Conservation (phyloP, 1,140 invertebrate species). For the Pseudobourletiella spinata region DNA sequence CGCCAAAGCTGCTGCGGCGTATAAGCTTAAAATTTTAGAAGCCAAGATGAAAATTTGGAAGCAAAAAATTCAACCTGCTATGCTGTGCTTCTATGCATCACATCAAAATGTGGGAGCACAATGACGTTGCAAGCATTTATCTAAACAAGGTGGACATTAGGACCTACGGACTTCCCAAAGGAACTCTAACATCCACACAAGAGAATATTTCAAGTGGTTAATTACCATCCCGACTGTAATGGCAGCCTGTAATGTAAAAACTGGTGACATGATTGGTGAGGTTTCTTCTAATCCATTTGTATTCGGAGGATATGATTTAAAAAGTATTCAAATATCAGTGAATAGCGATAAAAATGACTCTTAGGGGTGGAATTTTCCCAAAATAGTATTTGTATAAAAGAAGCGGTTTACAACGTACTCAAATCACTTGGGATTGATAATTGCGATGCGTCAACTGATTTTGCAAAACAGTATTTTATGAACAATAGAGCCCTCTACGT, state of each 20-base stretch:
- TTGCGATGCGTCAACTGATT: neutral
- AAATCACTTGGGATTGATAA: constrained; percentile 1
- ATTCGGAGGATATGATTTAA: constrained; percentile 16
- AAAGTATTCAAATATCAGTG: constrained; percentile 13
- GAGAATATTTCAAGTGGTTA: constrained; percentile 24
- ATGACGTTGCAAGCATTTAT: constrained; percentile 12
- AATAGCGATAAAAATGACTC: constrained; percentile 13
- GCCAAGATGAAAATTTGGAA: constrained; percentile 12
- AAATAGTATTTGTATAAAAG: neutral
- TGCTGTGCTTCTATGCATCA: constrained; percentile 5
- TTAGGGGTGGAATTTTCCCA: constrained; percentile 8
- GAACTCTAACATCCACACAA: constrained; percentile 6
- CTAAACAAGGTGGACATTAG: constrained; percentile 26
- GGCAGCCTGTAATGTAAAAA: constrained; percentile 18
- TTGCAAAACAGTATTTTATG: neutral
- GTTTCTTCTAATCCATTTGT: constrained; percentile 16
- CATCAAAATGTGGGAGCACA: constrained; percentile 16
- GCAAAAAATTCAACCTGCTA: constrained; percentile 6
- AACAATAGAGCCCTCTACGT: constrained; percentile 11
- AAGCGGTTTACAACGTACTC: constrained; percentile 9
- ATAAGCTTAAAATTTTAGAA: constrained; percentile 18
- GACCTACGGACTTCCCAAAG: constrained; percentile 16
- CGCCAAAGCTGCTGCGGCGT: neutral
- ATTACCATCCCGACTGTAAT: constrained; percentile 25
- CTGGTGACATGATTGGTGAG: constrained; percentile 12